Evolutionary conservation across 2,113 vertebrate species (phyloP).

Genomic region (Apodemus sylvaticus): DNA sequence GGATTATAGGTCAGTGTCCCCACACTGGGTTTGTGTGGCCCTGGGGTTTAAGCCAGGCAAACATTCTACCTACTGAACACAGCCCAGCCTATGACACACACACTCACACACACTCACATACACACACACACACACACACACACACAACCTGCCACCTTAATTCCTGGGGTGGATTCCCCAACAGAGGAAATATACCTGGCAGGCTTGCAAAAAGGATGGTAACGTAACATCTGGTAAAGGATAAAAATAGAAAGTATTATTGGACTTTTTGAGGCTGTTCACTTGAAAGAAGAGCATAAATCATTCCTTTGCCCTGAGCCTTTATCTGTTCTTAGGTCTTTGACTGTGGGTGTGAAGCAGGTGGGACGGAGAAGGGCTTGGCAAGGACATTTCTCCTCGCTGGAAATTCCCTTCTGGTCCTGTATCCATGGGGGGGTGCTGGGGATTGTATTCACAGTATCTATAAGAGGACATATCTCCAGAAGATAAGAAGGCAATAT

Average conservation of each 20-base stretch:
- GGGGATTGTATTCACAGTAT: neutral
- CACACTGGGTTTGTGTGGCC: neutral
- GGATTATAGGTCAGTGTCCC: neutral
- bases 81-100: no score
- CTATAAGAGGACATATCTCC: neutral
- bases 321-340: constrained; percentile 34
- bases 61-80: neutral
- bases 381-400: constrained; percentile 27
- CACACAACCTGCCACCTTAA: neutral
- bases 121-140: neutral
- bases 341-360: constrained; percentile 60
- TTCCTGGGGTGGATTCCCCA: constrained; percentile 20
- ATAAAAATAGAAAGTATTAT: constrained; percentile 70
- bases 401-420: constrained; percentile 72
- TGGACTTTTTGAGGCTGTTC: constrained; percentile 63
- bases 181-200: neutral
- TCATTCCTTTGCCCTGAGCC: constrained; percentile 72
- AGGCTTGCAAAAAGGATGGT: constrained; percentile 18
- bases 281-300: constrained; percentile 79
- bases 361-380: neutral
- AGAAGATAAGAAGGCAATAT: neutral
- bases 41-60: neutral
- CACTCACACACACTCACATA: no score
- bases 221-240: constrained; percentile 67
- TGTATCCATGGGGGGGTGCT: neutral